Conservation (phyloP, 2,797 vertebrate species). For the Huso huso region DNA sequence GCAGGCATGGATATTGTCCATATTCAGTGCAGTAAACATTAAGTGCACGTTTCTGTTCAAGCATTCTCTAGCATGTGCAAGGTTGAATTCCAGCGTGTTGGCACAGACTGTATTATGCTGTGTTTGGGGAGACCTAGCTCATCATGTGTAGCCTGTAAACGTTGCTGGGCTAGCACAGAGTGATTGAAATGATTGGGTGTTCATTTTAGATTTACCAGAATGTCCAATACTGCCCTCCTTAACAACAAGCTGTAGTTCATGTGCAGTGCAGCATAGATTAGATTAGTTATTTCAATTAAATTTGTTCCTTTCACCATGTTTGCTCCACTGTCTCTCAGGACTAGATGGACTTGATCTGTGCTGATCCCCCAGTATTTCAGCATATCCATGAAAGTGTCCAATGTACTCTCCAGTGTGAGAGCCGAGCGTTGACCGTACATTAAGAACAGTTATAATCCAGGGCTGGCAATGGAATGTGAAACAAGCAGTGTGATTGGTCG, state of each 20-base stretch:
- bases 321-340: neutral
- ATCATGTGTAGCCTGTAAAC: neutral
- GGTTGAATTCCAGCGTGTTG: no score
- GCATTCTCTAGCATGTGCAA: constrained; percentile 6
- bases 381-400: no score
- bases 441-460: no score
- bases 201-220: neutral
- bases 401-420: no score
- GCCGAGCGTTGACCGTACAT: no score
- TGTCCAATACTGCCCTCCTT: neutral
- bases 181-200: neutral
- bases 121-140: neutral
- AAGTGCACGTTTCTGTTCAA: constrained; percentile 1
- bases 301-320: neutral
- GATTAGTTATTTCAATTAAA: neutral
- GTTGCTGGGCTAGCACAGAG: neutral
- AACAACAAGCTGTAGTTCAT: neutral
- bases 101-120: neutral
- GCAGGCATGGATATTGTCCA: neutral
- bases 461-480: no score
- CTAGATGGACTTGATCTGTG: neutral
- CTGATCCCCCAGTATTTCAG: neutral
- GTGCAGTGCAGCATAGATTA: neutral
- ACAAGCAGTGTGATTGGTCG: no score
- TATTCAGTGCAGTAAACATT: neutral